A percentile compares a stretch with the other conserved stretches of the same genome.
Conservation (phyloP, 2,113 vertebrate species). For the Meriones unguiculatus region DNA sequence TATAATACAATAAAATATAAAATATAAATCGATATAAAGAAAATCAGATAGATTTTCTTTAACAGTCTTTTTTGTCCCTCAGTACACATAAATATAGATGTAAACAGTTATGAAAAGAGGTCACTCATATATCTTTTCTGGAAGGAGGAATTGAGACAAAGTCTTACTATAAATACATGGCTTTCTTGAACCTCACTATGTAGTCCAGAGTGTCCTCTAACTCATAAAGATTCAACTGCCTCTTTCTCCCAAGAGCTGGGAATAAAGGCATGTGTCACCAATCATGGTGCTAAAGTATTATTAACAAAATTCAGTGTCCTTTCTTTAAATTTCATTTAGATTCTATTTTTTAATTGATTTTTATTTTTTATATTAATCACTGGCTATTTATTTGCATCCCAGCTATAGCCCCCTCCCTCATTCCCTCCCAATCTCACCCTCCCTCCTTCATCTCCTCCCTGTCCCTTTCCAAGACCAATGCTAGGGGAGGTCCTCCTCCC, state of each 20-base stretch:
- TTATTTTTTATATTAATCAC: too few relatives aligned
- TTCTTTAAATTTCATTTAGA: background rate
- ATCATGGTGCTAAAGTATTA: background rate
- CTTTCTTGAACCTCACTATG: background rate
- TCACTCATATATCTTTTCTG: background rate
- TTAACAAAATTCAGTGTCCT: background rate
- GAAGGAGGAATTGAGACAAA: background rate
- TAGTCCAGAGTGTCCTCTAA: background rate
- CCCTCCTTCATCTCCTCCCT: too few relatives aligned
- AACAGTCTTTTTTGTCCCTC: background rate
- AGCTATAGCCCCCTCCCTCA: too few relatives aligned
- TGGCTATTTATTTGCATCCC: too few relatives aligned
- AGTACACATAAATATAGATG: background rate
- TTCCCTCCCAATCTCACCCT: too few relatives aligned
- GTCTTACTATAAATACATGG: background rate
- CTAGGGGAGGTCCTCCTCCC: too few relatives aligned
- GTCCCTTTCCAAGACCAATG: too few relatives aligned
- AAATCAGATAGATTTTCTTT: background rate
- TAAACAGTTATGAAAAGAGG: background rate
- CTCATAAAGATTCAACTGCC: background rate
- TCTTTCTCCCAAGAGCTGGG: background rate
- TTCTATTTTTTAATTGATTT: conserved; percentile 18
- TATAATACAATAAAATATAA: background rate
- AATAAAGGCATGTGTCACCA: background rate
- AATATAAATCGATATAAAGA: background rate